These are phyloP conservation scores for Blennius ocellaris DNA, from an alignment of 2,113 vertebrate genomes.

Conservation along the genomic window DNA sequence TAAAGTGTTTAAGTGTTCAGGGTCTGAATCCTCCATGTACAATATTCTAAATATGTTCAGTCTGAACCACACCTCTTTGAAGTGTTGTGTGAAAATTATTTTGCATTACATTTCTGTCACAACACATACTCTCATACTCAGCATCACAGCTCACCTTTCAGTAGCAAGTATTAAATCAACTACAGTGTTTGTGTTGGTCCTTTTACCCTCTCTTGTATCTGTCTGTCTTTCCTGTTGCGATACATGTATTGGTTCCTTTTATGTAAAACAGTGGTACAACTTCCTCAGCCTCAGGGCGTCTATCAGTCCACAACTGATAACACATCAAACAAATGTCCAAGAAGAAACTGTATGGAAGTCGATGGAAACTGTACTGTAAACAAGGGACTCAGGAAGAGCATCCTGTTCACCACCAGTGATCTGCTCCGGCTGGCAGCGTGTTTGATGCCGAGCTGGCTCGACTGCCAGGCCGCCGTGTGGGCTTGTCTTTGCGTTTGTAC, in stretches of 20 bases:
- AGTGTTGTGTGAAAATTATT: too few species aligned
- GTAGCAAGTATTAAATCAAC: too few species aligned
- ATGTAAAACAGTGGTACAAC: conserved; percentile 47
- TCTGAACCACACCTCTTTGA: too few species aligned
- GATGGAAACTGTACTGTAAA: conserved; percentile 28
- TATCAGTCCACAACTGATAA: conserved; percentile 51
- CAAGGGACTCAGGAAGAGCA: conserved; percentile 41
- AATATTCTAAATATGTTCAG: too few species aligned
- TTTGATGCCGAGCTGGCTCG: conserved; percentile 39
- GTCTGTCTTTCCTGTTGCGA: too few species aligned
- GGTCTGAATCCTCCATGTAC: too few species aligned
- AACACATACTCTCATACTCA: too few species aligned
- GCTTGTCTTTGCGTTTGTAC: conserved; percentile 67
- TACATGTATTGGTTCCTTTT: conserved; percentile 21
- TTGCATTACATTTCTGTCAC: too few species aligned
- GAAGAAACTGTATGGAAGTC: conserved; percentile 14
- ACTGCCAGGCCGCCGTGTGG: conserved; percentile 40
- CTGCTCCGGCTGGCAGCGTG: conserved; percentile 35
- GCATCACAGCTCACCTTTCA: too few species aligned
- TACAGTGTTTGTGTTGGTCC: too few species aligned
- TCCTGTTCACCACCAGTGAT: conserved; percentile 35
- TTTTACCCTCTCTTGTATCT: too few species aligned
- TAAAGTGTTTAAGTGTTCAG: background rate
- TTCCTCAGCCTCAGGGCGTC: conserved; percentile 34
- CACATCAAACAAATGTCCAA: conserved; percentile 40